Base-by-base conservation (phyloP, 2,888 invertebrate species). In the Nipponacmea schrenckii region DNA sequence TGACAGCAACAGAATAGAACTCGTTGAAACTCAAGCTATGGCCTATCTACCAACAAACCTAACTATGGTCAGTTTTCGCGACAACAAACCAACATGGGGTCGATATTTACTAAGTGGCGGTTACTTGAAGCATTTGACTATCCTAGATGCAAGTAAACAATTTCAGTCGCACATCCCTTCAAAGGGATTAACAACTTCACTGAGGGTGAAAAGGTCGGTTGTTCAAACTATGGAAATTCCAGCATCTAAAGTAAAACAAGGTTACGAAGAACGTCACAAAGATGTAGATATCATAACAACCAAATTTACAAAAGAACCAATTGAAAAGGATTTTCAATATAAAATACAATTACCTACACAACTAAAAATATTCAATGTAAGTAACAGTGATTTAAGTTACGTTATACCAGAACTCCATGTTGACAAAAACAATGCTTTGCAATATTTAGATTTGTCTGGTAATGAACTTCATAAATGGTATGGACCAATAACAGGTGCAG, bases 381-480 rank as follows among this genome's bases (percentile, higher is more conserved):
- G 67, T 31, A 5, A 56, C n/a, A 68, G 17, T 20, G n/a, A 7
- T 8, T 31, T 67, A 15, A 26, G n/a, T 24, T 50, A 26, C 50
- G 10, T 15, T 24, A 50, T 67, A 17, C 24, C 24, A 26, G 27
- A 31, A 56, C 20, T 67, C 15, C 0, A 20, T 5, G 20, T 67
- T 27, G n/a, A 17, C 17, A 45, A n/a, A n/a, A n/a, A 24, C 5
- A 77, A 77, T n/a, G 66, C 44, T 1, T 12, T 77, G 5, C 20
- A 56, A 62, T 39, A 46, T 31, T 31, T 77, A 0, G 27, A 69
- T 27, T 24, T 77, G 1, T 62, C 62, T 2, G 48, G 63, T 14
- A 77, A 77, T 46, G 27, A 67, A 3, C 63, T 70, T n/a, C 66
- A 64, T 67, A 67, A 24, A 7, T 72, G 71, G 72, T 62, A 48